Conservation (phyloP, 2,113 vertebrate species). For the Rhinolophus ferrumequinum region DNA sequence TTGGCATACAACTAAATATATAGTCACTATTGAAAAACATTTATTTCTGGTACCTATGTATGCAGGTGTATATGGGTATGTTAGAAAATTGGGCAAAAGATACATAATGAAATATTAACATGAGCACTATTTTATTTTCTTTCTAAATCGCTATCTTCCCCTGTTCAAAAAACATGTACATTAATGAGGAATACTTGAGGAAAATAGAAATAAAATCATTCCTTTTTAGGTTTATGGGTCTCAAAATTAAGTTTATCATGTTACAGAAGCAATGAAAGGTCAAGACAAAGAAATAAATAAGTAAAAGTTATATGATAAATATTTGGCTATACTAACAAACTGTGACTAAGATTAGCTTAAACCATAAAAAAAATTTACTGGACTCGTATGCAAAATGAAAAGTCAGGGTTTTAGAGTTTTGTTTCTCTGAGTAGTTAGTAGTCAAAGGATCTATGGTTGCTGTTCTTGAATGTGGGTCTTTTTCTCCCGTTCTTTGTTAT, state of each 20-base stretch:
- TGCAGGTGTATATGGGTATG: not conserved
- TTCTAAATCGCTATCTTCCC: not conserved
- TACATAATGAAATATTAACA: not conserved
- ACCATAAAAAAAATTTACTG: not conserved
- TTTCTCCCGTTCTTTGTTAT: not conserved
- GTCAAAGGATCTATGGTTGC: not conserved
- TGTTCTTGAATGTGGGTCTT: not conserved
- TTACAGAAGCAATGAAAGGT: not conserved
- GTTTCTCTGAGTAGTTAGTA: not conserved
- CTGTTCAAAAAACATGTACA: not conserved
- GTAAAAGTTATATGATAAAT: not conserved
- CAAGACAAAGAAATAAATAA: not conserved
- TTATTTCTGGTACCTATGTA: not conserved
- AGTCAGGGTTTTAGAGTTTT: not conserved
- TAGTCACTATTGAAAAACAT: not conserved
- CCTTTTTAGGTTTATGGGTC: not conserved
- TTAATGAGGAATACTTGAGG: not conserved
- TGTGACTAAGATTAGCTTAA: not conserved
- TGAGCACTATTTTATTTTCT: not conserved
- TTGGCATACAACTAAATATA: not conserved
- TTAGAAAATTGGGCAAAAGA: not conserved
- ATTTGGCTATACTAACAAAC: not conserved
- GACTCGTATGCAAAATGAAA: not conserved
- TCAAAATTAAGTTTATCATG: not conserved
- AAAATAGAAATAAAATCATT: not conserved